Conservation (phyloP, 2,888 invertebrate genomes). For the Mimas tiliae region DNA sequence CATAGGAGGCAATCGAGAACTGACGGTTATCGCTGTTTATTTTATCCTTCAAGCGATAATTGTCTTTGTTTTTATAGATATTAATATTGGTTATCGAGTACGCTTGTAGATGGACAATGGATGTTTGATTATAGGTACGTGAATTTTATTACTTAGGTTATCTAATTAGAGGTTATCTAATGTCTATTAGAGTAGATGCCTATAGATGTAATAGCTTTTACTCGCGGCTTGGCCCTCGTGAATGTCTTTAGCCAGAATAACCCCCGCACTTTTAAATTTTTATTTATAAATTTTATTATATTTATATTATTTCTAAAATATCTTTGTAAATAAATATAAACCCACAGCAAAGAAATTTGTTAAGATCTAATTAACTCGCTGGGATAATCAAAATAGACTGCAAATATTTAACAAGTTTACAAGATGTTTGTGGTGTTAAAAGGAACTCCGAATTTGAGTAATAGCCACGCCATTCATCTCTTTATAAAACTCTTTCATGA, state of each 20-base stretch:
- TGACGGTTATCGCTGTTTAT: constrained; percentile 9
- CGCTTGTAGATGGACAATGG: background rate
- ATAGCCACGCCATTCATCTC: constrained; percentile 8
- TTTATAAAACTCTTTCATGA: constrained; percentile 13
- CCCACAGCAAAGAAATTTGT: background rate
- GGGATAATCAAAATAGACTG: background rate
- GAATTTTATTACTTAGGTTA: background rate
- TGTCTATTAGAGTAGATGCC: too few relatives aligned
- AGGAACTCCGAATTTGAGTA: constrained; percentile 19
- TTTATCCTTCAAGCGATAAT: background rate
- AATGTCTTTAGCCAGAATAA: too few relatives aligned
- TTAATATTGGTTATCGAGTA: background rate
- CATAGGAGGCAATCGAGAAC: constrained; percentile 31
- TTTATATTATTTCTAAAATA: background rate
- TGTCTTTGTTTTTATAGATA: background rate
- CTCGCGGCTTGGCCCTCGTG: too few relatives aligned
- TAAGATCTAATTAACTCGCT: background rate
- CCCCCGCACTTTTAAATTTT: too few relatives aligned
- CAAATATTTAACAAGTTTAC: constrained; percentile 14
- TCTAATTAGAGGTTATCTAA: too few relatives aligned
- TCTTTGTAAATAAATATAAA: background rate
- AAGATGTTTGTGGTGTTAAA: constrained; percentile 1
- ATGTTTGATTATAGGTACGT: background rate
- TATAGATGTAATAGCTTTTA: too few relatives aligned
- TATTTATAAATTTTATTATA: too few relatives aligned